Percentiles rank a stretch among this genome's conserved stretches.
phyloP scores from a whole-genome alignment of 1,140 invertebrate species.

The Dendroctonus ponderosae region DNA sequence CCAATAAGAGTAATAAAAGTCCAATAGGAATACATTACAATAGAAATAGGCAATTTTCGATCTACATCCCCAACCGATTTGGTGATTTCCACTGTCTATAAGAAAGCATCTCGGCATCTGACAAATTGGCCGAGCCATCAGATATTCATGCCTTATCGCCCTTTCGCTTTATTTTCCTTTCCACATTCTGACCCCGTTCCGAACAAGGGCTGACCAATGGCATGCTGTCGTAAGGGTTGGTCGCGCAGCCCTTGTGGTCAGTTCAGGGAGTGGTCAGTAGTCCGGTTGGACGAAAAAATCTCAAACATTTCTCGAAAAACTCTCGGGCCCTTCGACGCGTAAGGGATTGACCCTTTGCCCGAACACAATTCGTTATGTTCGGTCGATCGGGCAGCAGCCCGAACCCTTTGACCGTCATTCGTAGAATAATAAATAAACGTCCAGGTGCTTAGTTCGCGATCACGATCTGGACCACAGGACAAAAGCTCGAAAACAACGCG shows the following conservation, averaged over 20 bases:
- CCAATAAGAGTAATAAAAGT: slow-evolving; percentile 31
- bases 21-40: slow-evolving; percentile 35
- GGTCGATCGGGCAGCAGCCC: slow-evolving; percentile 29
- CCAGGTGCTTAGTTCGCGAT: slow-evolving; percentile 32
- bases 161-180: slow-evolving; percentile 31
- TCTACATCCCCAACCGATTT: slow-evolving; percentile 23
- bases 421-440: slow-evolving; percentile 20
- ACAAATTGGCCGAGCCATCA: slow-evolving; percentile 28
- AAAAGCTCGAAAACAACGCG: slow-evolving; percentile 32
- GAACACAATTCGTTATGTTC: slow-evolving; percentile 29
- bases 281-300: slow-evolving; percentile 29
- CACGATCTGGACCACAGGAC: slow-evolving; percentile 31
- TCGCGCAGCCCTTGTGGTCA: slow-evolving; percentile 27
- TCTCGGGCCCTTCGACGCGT: background rate
- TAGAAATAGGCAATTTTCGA: slow-evolving; percentile 34
- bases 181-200: slow-evolving; percentile 13
- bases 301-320: slow-evolving; percentile 1
- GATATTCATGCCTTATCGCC: slow-evolving; percentile 30
- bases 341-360: background rate
- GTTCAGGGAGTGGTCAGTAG: slow-evolving; percentile 31
- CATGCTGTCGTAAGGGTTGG: slow-evolving; percentile 13
- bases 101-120: slow-evolving; percentile 13
- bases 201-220: slow-evolving; percentile 25
- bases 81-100: slow-evolving; percentile 29
- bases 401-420: slow-evolving; percentile 33